Evolutionary conservation across 2,797 vertebrate species (phyloP).

Genomic region (Pristis pectinata): DNA sequence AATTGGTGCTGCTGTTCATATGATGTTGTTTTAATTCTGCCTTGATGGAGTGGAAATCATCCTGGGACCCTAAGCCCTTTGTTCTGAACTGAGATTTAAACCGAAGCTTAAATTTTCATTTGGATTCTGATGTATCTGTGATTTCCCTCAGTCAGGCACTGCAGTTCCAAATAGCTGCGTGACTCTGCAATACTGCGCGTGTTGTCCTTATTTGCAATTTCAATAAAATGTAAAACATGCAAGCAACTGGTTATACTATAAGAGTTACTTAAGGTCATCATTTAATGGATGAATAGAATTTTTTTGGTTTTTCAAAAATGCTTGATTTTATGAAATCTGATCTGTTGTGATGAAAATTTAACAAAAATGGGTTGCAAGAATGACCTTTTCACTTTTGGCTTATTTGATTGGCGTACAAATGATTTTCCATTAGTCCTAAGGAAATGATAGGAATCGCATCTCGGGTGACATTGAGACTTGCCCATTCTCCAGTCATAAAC

Average conservation of each 20-base stretch:
- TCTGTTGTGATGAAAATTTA: no score
- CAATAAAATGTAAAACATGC: not conserved
- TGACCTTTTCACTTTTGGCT: not conserved
- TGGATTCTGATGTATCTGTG: not conserved
- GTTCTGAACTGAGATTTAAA: not conserved
- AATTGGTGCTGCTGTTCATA: no score
- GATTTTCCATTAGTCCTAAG: no score
- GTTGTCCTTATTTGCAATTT: not conserved
- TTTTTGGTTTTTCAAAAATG: not conserved
- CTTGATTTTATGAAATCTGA: no score
- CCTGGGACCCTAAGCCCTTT: not conserved
- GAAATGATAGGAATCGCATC: not conserved
- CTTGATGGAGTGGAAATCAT: not conserved
- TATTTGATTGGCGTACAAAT: not conserved
- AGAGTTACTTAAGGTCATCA: not conserved
- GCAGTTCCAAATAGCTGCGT: not conserved
- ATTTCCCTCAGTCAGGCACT: not conserved
- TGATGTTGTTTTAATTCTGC: no score
- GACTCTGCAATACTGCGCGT: not conserved
- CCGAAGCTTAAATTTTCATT: not conserved
- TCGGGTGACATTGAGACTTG: not conserved
- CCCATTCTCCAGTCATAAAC: not conserved
- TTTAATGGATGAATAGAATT: not conserved
- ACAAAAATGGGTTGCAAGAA: not conserved
- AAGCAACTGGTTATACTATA: not conserved